Base-by-base conservation (phyloP, 2,113 vertebrate genomes). In the Alosa alosa region DNA sequence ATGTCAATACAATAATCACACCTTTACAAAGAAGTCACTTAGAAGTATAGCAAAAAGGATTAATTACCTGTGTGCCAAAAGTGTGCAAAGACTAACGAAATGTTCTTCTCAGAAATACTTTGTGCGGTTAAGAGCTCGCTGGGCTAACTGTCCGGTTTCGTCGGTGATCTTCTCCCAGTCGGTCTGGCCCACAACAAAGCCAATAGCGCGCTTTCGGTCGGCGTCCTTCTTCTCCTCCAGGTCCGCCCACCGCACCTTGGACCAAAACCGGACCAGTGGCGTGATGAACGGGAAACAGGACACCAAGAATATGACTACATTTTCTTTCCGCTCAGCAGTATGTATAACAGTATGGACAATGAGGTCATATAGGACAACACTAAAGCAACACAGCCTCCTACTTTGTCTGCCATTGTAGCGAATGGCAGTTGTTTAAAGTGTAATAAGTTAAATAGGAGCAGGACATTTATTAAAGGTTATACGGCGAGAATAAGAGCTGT, bases 81-180 rank as follows among this genome's bases (percentile, higher is more conserved):
- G 87, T 78, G 72, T 78, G 57, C 72, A 84, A 52, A 57, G 3
- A 50, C 83, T 52, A 45, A 45, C 8, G 75, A 87, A 31, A 90
- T 86, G 17, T 57, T 94, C 93, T 92, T 94, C 92, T 97, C 96
- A 99, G 93, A 99, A 99, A 94, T 99, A 99, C 93, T 99, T 99
- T 90, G 98, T 99, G 87, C 98, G 98, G 93, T 99, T 99, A 88
- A 99, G 97, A 92, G 98, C 98, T 96, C 95, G 96, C 92, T 99
- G 97, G 41, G 98, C 98, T 91, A 99, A 95, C 90, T 97, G 95
- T 64, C 98, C 98, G 25, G 96, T 99, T 95, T 99, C 98, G 86
- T 99, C 98, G 44, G 98, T 99, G 94, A 99, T 99, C 94, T 97
- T 98, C 92, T 99, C 98, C 98, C 98, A 99, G 85, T 99, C 98